Evolutionary conservation across 2,888 invertebrate species (phyloP), one percentile per base, ranked within the genome.

Genomic region (Anticlea derivata): DNA sequence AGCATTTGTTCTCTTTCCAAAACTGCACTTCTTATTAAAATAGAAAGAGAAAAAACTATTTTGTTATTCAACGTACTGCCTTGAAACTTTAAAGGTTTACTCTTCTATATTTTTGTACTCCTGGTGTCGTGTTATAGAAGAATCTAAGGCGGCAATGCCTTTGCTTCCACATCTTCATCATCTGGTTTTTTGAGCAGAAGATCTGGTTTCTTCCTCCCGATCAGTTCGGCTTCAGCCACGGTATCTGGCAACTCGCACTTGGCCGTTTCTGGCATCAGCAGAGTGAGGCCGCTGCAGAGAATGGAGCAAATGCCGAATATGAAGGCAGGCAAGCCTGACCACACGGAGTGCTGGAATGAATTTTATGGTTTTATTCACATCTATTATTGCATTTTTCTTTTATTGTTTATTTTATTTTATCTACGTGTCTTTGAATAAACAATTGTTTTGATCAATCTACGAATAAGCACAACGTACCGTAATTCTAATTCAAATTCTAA

Each of bases 231-330:
- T 47, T 92, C 86, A 1, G 77, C 75, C 13, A 92, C 78, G 1
- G 91, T 92, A 70, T 92, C 89, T 0, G 92, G 92, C 8, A 92
- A 73, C 60, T 86, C 86, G 1, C 78, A 68, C 35, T 80, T 74
- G 2, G 91, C 85, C 0, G 92, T 92, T 65, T 92, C 92, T 0
- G 92, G 92, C 79, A 92, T 91, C 2, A 86, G 61, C 12, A 91
- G 65, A 1, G 90, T 83, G 7, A 92, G 71, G 0, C 68, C 66
- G 0, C 92, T 91, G 1, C 87, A 85, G 10, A 83, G 55, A 0
- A 88, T 75, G 0, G 92, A 91, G 24, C 89, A 80, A 10, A 86
- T 64, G 0, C 91, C 91, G 65, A 92, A 92, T 30, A 92, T 69
- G 10, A 92, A 66, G 1, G 92, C 63, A 0, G 92, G 92, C 1